These are phyloP conservation scores for Clivina fossor DNA, from an alignment of 2,888 invertebrate genomes.

Conservation along the genomic window DNA sequence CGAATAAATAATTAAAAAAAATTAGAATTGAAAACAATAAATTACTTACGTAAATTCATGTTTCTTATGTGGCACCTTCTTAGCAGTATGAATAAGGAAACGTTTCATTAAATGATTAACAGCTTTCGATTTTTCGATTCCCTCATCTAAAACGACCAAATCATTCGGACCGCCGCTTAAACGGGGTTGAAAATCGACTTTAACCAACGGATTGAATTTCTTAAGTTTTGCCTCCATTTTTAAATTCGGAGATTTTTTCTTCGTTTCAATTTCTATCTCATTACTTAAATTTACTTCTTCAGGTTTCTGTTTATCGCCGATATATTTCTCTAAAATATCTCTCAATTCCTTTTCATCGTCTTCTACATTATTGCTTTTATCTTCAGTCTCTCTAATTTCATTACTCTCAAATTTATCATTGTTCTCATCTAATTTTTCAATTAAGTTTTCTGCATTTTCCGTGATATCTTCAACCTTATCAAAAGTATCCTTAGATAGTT, in stretches of 20 bases:
- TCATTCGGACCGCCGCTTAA: slow-evolving; percentile 58
- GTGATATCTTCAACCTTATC: slow-evolving; percentile 36
- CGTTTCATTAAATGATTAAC: slow-evolving; percentile 70
- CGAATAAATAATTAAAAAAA: no score
- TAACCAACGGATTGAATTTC: slow-evolving; percentile 20
- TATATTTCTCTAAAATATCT: slow-evolving; percentile 18
- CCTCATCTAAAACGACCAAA: slow-evolving; percentile 64
- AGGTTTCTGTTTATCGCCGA: slow-evolving; percentile 1
- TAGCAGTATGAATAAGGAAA: slow-evolving; percentile 68
- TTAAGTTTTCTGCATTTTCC: slow-evolving; percentile 23
- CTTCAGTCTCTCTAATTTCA: slow-evolving; percentile 11
- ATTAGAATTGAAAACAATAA: no score
- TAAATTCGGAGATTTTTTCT: slow-evolving; percentile 44
- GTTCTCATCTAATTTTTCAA: slow-evolving; percentile 1
- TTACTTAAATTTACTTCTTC: slow-evolving; percentile 18
- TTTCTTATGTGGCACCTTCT: slow-evolving; percentile 58
- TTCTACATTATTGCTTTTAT: slow-evolving; percentile 21
- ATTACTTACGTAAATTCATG: no score
- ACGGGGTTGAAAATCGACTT: slow-evolving; percentile 52
- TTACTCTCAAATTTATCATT: background rate
- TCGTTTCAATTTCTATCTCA: slow-evolving; percentile 38
- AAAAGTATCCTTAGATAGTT: slow-evolving; percentile 39
- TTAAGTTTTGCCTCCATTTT: slow-evolving; percentile 51
- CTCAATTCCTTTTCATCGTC: slow-evolving; percentile 30
- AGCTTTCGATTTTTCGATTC: slow-evolving; percentile 56